Evolutionary conservation across 2,888 invertebrate genomes (phyloP), one percentile per base, ranked within the genome.

Genomic region (Ennomos quercinarius): DNA sequence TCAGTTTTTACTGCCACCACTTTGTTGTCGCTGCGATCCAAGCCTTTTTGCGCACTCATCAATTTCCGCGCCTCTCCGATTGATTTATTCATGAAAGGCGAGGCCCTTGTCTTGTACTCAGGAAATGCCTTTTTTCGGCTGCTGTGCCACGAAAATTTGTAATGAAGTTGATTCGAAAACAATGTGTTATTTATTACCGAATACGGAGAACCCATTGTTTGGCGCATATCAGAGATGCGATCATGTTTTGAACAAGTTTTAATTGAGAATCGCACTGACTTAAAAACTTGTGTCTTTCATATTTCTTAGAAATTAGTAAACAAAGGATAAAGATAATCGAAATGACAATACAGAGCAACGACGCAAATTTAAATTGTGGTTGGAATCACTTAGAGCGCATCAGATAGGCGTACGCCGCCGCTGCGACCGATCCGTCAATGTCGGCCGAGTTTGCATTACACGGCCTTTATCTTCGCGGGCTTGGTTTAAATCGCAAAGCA

Each of bases 71-170:
- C 91, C 89, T 90, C 81, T 68, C 64, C 82, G 81, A 87, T 87
- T 91, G 90, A 90, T 91, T 92, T 92, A 91, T 92, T 91, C 91
- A 92, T 91, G 91, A 90, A 87, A 84, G 81, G 73, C 74, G 64
- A 70, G 66, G 67, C 76, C 77, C 81, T 81, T 84, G 86, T 83
- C 82, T 85, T 83, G 82, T 86, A 61, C 89, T 88, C 89, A 91
- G 91, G 91, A 91, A 91, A 87, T 89, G 80, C 71, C 80, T 87
- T 91, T 91, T 91, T 91, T 89, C 80, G 86, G 81, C 68, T 70
- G 70, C 71, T 76, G 77, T 80, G 80, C 75, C 51, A 76, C 87
- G 89, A 86, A 91, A 91, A 90, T 91, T 89, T 88, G 87, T 89
- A 87, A 91, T 88, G 88, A 88, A 84, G 79, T 83, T 88, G 86